These are phyloP conservation scores for Steinernema scapterisci DNA, from an alignment of 2,888 invertebrate species.

Conservation along the genomic window DNA sequence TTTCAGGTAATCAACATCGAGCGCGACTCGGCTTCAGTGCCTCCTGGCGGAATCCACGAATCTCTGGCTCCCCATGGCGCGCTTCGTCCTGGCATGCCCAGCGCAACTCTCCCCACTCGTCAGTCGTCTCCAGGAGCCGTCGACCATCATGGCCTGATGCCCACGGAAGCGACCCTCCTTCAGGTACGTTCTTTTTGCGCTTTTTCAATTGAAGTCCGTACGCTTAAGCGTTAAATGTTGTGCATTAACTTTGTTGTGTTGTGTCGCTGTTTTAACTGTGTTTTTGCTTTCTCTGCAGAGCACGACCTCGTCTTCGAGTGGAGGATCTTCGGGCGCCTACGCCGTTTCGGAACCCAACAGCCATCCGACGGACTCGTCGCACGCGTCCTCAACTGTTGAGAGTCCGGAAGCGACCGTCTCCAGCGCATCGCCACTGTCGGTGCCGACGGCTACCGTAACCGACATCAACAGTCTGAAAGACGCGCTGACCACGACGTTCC, in stretches of 20 bases:
- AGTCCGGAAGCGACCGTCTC: slow-evolving; percentile 11
- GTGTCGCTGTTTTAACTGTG: slow-evolving; percentile 15
- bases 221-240: not conserved
- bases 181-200: not conserved
- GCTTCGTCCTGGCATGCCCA: not conserved
- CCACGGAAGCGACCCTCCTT: slow-evolving; percentile 2
- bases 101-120: not conserved
- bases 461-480: slow-evolving; percentile 22
- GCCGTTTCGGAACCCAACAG: not conserved
- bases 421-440: not conserved
- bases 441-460: not conserved
- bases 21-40: slow-evolving; percentile 51
- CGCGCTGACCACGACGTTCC: slow-evolving; percentile 8
- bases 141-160: slow-evolving; percentile 7
- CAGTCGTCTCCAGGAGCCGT: slow-evolving; percentile 33
- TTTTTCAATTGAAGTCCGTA: not conserved
- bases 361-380: not conserved
- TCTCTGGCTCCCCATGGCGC: slow-evolving; percentile 1
- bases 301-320: slow-evolving; percentile 1
- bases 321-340: not conserved
- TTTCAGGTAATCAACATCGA: slow-evolving; percentile 54
- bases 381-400: not conserved
- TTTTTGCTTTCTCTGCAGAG: slow-evolving; percentile 24
- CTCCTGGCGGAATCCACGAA: slow-evolving; percentile 35
- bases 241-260: slow-evolving; percentile 30